Conservation (phyloP, 2,113 vertebrate genomes). For the Microtus montanus region DNA sequence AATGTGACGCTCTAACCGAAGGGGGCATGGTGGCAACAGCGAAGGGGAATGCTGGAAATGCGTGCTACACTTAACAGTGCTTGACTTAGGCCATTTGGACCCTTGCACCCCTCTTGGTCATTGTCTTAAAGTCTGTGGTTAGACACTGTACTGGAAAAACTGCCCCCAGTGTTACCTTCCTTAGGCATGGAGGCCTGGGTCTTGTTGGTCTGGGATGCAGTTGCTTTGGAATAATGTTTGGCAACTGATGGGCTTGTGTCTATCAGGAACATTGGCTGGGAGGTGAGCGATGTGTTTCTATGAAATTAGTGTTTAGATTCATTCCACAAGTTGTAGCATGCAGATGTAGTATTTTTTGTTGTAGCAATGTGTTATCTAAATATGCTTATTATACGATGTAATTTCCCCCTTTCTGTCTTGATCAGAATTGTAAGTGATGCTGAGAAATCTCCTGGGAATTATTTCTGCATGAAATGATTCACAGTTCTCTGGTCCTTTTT, state of each 20-base stretch:
- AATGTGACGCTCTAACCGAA: background rate
- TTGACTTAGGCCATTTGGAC: background rate
- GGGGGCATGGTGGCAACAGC: background rate
- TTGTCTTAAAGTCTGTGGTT: slow-evolving; percentile 17
- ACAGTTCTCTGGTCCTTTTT: background rate
- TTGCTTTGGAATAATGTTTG: slow-evolving; percentile 51
- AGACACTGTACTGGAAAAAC: background rate
- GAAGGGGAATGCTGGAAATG: background rate
- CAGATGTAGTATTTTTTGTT: slow-evolving; percentile 47
- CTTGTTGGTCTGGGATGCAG: slow-evolving; percentile 48
- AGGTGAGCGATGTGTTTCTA: slow-evolving; percentile 56
- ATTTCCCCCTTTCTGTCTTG: slow-evolving; percentile 21
- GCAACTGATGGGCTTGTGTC: slow-evolving; percentile 62
- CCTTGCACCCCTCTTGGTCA: background rate
- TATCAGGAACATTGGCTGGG: slow-evolving; percentile 29
- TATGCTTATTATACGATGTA: slow-evolving; percentile 60
- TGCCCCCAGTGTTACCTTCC: background rate
- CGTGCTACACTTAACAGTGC: background rate
- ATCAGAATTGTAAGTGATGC: background rate
- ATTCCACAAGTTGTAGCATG: slow-evolving; percentile 77
- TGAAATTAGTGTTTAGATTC: slow-evolving; percentile 60
- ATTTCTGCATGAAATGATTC: slow-evolving; percentile 40
- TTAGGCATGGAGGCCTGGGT: slow-evolving; percentile 9
- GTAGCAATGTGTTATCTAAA: slow-evolving; percentile 63
- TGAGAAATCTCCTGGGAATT: background rate